These are phyloP conservation scores for Gastrophysa polygoni DNA, from an alignment of 2,888 invertebrate species.

Conservation along the genomic window DNA sequence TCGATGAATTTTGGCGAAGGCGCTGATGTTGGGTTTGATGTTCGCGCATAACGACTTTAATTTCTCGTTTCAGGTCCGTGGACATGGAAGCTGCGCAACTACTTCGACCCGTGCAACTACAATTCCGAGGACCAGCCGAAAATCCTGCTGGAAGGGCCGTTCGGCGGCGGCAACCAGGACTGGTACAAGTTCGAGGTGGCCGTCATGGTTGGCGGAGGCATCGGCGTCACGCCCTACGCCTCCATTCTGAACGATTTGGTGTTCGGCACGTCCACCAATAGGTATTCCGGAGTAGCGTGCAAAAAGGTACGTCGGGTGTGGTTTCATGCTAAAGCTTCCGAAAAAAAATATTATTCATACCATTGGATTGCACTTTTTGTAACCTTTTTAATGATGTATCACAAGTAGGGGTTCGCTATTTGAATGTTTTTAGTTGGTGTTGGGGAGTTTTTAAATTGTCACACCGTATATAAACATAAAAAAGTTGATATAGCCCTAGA, in stretches of 20 bases:
- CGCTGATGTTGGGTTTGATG: too few relatives aligned
- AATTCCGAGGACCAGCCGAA: slow-evolving; percentile 86
- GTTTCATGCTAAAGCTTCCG: too few relatives aligned
- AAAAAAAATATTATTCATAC: too few relatives aligned
- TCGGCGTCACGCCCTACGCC: slow-evolving; percentile 96
- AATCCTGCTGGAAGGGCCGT: slow-evolving; percentile 92
- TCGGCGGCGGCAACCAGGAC: slow-evolving; percentile 97
- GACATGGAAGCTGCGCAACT: slow-evolving; percentile 96
- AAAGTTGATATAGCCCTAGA: too few relatives aligned
- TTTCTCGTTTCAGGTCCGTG: slow-evolving; percentile 72
- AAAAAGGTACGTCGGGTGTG: slow-evolving; percentile 83
- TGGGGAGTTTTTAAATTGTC: too few relatives aligned
- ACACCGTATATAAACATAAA: too few relatives aligned
- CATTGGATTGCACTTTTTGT: too few relatives aligned
- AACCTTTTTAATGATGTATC: too few relatives aligned
- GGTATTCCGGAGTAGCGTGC: slow-evolving; percentile 96
- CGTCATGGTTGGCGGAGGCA: slow-evolving; percentile 97
- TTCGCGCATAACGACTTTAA: too few relatives aligned
- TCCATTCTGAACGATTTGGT: slow-evolving; percentile 96
- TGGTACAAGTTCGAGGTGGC: slow-evolving; percentile 99
- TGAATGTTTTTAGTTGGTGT: too few relatives aligned
- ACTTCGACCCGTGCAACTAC: slow-evolving; percentile 91
- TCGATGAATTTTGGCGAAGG: too few relatives aligned
- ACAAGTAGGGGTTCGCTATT: too few relatives aligned
- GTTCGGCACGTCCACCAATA: slow-evolving; percentile 93